Evolutionary conservation across 2,113 vertebrate genomes (phyloP).

Genomic region (Otolemur garnettii): DNA sequence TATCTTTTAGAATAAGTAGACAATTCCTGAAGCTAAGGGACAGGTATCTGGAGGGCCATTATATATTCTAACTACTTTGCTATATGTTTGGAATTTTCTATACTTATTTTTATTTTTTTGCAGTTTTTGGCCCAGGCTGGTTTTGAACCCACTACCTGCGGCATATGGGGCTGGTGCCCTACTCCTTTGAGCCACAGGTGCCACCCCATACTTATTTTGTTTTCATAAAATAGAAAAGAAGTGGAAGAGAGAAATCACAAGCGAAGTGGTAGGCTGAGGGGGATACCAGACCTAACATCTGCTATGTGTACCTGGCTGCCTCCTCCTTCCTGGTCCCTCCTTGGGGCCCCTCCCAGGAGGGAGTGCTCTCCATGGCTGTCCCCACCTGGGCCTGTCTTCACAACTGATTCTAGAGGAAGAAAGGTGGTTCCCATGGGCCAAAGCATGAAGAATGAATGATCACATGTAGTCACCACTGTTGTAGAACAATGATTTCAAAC

Average conservation of each 20-base stretch:
- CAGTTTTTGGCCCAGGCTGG: too few relatives aligned
- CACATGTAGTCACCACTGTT: not conserved
- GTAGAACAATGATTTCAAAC: not conserved
- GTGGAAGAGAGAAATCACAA: not conserved
- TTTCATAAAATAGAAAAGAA: not conserved
- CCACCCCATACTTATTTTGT: not conserved
- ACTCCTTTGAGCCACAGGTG: too few relatives aligned
- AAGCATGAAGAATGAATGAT: not conserved
- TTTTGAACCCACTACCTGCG: too few relatives aligned
- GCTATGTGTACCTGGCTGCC: not conserved
- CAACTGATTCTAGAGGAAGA: not conserved
- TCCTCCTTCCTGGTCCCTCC: not conserved
- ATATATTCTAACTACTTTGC: not conserved
- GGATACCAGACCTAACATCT: not conserved
- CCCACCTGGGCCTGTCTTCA: not conserved
- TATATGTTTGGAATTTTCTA: not conserved
- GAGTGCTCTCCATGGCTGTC: not conserved
- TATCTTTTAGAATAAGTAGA: slow-evolving; percentile 1
- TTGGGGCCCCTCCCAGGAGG: accelerated
- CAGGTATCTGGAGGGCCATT: too few relatives aligned
- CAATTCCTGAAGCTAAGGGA: not conserved
- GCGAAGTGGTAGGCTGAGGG: not conserved
- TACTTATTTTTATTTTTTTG: not conserved
- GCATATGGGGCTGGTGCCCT: too few relatives aligned
- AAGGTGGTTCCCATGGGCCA: not conserved